Evolutionary conservation across 2,888 invertebrate genomes (phyloP), one percentile per base, ranked within the genome.

Genomic region (Argyresthia goedartella): DNA sequence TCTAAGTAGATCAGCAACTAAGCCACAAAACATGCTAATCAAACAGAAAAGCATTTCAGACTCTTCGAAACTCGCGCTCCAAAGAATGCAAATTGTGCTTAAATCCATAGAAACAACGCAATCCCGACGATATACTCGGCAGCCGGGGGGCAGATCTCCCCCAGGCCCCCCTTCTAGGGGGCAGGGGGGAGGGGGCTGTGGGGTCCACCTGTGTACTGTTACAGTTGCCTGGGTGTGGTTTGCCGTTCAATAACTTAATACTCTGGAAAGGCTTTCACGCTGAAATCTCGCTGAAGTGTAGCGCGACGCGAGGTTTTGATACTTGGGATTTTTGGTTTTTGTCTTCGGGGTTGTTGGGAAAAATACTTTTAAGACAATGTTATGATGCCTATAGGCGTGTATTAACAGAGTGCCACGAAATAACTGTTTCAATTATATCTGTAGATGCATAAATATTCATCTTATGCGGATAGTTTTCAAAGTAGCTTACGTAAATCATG

Each of bases 231-330:
- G 86, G 86, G 86, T 86, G 86, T 86, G 86, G 85, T 86, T 86
- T 86, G 86, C 86, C 85, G 86, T 86, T 86, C 86, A 80, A 86
- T 86, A 86, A 86, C 85, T 84, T 86, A 84, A 86, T 86, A 86
- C 86, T 79, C 81, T 81, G 76, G 80, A 77, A 81, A 86, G 84
- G 85, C 81, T 86, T 84, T 82, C 84, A 81, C 74, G 80, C 76
- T 86, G 77, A 86, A 85, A 86, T 86, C 86, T 84, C 81, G 74
- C 81, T 73, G 65, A 59, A 59, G 54, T 69, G 58, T 64, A 71
- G 61, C 61, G 62, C 73, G 56, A 59, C 49, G 53, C 62, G 16
- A 41, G 39, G 55, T 62, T 61, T 76, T 76, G 81, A 67, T 72
- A 63, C 63, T 77, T 67, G 54, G 8, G 34, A 49, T 15, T 39